phyloP scores from a whole-genome alignment of 2,888 invertebrate species.

The Villa cingulata region DNA sequence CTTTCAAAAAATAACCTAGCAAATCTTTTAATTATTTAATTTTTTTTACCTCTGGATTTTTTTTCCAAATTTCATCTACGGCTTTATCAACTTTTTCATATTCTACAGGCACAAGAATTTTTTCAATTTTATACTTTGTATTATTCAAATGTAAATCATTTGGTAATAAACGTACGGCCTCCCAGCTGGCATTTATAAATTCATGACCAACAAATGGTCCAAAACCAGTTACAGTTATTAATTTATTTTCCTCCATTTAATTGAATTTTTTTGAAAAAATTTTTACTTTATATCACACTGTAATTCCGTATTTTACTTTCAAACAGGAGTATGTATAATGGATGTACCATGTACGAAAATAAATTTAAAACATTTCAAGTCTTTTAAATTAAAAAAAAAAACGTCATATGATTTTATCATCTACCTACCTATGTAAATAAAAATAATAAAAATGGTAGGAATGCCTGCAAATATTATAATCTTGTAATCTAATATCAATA shows the following conservation, averaged over 20 bases:
- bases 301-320: no score
- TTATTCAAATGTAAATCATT: conserved; percentile 26
- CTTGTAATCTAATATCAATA: no score
- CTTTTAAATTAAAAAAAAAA: no score
- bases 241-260: conserved; percentile 2
- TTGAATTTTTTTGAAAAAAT: no score
- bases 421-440: no score
- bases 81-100: conserved; percentile 48
- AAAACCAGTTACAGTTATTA: conserved; percentile 54
- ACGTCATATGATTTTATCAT: no score
- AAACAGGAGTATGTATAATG: no score
- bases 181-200: conserved; percentile 62
- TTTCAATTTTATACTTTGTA: conserved; percentile 38
- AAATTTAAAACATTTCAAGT: no score
- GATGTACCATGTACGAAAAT: no score
- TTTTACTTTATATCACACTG: no score
- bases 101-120: conserved; percentile 46
- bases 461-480: no score
- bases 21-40: background rate
- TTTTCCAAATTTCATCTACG: conserved; percentile 49
- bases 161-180: conserved; percentile 49
- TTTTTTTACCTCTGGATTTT: conserved; percentile 45
- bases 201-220: conserved; percentile 56
- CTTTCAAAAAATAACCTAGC: background rate
- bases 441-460: no score